Conservation (phyloP, 2,113 vertebrate species). For the Petrocephalus zakoni region DNA sequence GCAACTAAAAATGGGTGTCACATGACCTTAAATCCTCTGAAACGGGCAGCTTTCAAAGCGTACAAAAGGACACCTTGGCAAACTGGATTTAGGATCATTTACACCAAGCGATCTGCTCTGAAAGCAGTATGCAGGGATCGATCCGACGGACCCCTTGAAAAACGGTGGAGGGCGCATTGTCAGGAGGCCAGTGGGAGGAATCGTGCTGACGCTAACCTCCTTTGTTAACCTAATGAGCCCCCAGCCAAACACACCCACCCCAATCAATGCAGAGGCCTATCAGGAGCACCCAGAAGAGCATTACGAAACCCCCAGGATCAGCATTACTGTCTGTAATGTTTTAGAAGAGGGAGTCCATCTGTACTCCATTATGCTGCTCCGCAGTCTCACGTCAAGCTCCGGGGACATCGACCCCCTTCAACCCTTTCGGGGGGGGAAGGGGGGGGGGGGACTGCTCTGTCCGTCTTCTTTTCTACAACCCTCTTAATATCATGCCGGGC, state of each 20-base stretch:
- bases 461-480: neutral
- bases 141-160: neutral
- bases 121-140: neutral
- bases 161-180: neutral
- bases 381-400: neutral
- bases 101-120: neutral
- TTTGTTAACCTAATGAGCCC: constrained; percentile 16
- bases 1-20: neutral
- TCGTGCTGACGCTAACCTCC: neutral
- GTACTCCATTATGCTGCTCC: neutral
- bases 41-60: neutral
- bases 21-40: neutral
- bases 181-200: neutral
- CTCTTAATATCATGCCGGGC: neutral
- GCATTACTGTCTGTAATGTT: neutral
- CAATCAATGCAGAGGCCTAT: neutral
- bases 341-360: neutral
- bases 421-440: neutral
- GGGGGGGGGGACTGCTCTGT: neutral
- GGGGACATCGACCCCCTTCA: neutral
- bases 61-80: neutral
- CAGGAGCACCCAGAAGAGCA: neutral
- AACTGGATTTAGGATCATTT: neutral
- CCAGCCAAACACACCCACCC: neutral
- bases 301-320: constrained; percentile 5